phyloP scores from a whole-genome alignment of 1,140 invertebrate genomes.

The Paracyclopina nana region DNA sequence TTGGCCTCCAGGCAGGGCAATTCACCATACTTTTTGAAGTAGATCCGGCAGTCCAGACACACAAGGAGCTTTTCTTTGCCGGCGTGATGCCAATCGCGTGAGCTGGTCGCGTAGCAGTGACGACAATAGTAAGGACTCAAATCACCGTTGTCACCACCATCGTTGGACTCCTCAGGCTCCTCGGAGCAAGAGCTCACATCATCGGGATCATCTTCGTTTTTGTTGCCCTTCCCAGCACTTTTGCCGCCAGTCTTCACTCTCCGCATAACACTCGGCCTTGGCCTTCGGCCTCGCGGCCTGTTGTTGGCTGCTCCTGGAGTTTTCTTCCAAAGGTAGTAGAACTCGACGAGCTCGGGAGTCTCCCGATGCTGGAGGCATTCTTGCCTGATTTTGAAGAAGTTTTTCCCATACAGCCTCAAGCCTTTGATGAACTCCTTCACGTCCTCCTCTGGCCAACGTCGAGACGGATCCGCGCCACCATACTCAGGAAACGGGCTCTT shows the following conservation, averaged over 20 bases:
- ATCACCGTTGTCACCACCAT: constrained; percentile 74
- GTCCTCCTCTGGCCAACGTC: constrained; percentile 95
- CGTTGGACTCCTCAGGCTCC: constrained; percentile 45
- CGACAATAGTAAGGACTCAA: constrained; percentile 33
- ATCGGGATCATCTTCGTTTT: constrained; percentile 25
- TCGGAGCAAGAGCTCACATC: constrained; percentile 17
- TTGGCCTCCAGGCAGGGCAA: constrained; percentile 28
- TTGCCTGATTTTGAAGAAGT: constrained; percentile 93
- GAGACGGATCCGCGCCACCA: constrained; percentile 76
- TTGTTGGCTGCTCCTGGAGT: constrained; percentile 93
- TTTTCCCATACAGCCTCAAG: constrained; percentile 91
- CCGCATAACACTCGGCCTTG: constrained; percentile 63
- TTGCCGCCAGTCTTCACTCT: constrained; percentile 45
- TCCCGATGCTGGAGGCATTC: constrained; percentile 89
- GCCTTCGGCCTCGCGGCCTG: constrained; percentile 45
- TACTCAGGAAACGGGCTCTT: constrained; percentile 89
- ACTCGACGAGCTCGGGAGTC: constrained; percentile 89
- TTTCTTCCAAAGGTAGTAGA: constrained; percentile 99
- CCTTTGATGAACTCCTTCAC: constrained; percentile 95
- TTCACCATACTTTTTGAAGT: constrained; percentile 64
- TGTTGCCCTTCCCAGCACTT: constrained; percentile 22
- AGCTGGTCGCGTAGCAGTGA: constrained; percentile 41
- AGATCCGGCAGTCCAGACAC: constrained; percentile 57
- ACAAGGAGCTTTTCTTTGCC: constrained; percentile 52
- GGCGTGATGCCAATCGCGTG: constrained; percentile 50